phyloP scores from a whole-genome alignment of 64 coral and sea anemone genomes.

The Montipora foliosa region DNA sequence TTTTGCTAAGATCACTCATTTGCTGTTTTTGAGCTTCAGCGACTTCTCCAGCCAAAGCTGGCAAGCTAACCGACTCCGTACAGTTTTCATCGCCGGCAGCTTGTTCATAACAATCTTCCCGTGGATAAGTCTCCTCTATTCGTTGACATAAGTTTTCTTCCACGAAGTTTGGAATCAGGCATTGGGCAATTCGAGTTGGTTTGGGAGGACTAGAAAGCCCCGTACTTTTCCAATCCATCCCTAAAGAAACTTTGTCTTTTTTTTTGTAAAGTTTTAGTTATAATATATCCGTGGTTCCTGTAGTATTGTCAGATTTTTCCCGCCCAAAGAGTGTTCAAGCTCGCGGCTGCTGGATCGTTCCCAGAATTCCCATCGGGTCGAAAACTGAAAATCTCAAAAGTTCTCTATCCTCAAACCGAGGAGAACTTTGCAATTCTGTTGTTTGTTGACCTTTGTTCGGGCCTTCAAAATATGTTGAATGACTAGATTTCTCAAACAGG shows the following conservation, averaged over 20 bases:
- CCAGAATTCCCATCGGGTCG: too few relatives aligned
- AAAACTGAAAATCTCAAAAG: too few relatives aligned
- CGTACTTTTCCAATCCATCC: neutral
- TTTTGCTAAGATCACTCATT: constrained; percentile 62
- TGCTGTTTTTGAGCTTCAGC: constrained; percentile 82
- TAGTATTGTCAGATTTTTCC: neutral
- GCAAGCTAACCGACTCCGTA: constrained; percentile 10
- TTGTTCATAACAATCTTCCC: neutral
- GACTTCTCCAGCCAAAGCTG: constrained; percentile 80
- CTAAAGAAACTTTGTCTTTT: neutral
- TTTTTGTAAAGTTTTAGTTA: neutral
- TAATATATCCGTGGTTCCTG: too few relatives aligned
- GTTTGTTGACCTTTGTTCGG: too few relatives aligned
- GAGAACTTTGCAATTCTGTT: too few relatives aligned
- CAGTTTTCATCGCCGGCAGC: neutral
- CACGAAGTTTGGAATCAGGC: neutral
- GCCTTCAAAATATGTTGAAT: too few relatives aligned
- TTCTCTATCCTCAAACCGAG: too few relatives aligned
- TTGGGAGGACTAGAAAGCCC: constrained; percentile 65
- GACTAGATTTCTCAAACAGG: too few relatives aligned
- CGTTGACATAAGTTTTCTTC: neutral
- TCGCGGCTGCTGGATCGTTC: too few relatives aligned
- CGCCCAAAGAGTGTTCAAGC: too few relatives aligned
- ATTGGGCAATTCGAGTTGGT: constrained; percentile 57
- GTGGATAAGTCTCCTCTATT: neutral